A percentile compares a stretch with the other conserved stretches of the same genome.
Evolutionary conservation across 1,140 invertebrate species (phyloP).

Genomic region (Brachionus angularis): DNA sequence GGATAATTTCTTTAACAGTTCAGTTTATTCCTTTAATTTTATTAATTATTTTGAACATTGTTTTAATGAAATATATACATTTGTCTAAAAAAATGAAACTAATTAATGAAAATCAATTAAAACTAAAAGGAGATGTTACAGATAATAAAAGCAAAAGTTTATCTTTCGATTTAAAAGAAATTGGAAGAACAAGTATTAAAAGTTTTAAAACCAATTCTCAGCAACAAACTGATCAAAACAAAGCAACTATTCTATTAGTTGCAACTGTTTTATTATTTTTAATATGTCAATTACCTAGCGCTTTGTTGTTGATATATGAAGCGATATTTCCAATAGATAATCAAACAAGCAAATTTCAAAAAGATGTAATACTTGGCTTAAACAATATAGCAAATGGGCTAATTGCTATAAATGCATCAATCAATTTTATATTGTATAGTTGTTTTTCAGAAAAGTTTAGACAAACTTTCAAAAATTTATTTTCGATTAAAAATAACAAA

Average conservation of each 20-base stretch:
- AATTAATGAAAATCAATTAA: no score
- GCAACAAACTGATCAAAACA: conserved; percentile 27
- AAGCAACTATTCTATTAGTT: conserved; percentile 27
- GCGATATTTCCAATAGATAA: conserved; percentile 20
- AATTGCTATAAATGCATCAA: conserved; percentile 64
- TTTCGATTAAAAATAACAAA: conserved; percentile 56
- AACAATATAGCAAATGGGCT: conserved; percentile 41
- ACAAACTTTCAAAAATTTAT: conserved; percentile 66
- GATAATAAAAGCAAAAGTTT: neutral
- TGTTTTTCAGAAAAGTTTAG: conserved; percentile 72
- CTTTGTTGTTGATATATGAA: conserved; percentile 9
- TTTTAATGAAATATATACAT: conserved; percentile 41
- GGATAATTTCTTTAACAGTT: conserved; percentile 29
- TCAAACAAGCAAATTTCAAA: neutral
- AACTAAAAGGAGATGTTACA: no score
- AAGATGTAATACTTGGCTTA: conserved; percentile 14
- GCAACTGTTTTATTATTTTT: conserved; percentile 32
- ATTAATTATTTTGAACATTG: conserved; percentile 5
- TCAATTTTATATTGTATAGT: conserved; percentile 74
- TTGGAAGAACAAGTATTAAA: neutral
- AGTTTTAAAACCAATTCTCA: no score
- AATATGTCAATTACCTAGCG: conserved; percentile 22
- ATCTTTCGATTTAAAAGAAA: neutral
- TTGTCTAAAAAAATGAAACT: no score
- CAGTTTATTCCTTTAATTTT: conserved; percentile 32